Evolutionary conservation across 2,113 vertebrate genomes (phyloP), one percentile per base, ranked within the genome.

Genomic region (Phoenicopterus ruber): DNA sequence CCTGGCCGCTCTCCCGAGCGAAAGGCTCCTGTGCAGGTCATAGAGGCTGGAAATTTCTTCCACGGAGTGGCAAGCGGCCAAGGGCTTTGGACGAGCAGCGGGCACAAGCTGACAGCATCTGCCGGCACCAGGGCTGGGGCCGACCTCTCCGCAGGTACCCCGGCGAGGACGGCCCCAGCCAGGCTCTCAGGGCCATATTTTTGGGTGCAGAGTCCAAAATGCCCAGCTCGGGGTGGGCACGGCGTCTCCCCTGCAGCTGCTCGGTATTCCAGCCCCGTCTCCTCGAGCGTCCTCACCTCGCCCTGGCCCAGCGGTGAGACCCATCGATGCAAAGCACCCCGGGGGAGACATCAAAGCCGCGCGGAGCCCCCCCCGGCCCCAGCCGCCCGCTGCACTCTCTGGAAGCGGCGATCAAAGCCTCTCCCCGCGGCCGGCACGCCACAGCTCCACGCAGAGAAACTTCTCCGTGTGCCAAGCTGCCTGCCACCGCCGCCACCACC

Each of bases 151-250:
- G 3, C n/a, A 18, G 11, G 14, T 26, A 19, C 22, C 28, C 17
- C 31, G 5, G 13, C 0, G 4, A 25, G 52, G 7, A 40, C 1
- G 2, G 38, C 32, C 38, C 25, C 3, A 1, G 6, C 47, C 12
- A 6, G 17, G n/a, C n/a, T 73, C 63, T 55, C 86, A n/a, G 40
- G 9, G 26, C 22, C 1, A 0, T 10, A 17, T 7, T 38, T 78
- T 82, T 62, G 61, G 36, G 26, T 79, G 20, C 55, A 44, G 38
- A 82, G 3, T 17, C 40, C 2, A 0, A 44, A 85, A 52, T 6
- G 29, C 50, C 46, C 82, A 47, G 19, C n/a, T 20, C 18, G 49
- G 77, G 28, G 7, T 32, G 66, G 34, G 11, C 13, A 4, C 2
- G 2, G 42, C 3, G 0, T 28, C 66, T 25, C 29, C 62, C 59